phyloP scores from a whole-genome alignment of 2,113 vertebrate genomes.

The Prietella phreatophila region DNA sequence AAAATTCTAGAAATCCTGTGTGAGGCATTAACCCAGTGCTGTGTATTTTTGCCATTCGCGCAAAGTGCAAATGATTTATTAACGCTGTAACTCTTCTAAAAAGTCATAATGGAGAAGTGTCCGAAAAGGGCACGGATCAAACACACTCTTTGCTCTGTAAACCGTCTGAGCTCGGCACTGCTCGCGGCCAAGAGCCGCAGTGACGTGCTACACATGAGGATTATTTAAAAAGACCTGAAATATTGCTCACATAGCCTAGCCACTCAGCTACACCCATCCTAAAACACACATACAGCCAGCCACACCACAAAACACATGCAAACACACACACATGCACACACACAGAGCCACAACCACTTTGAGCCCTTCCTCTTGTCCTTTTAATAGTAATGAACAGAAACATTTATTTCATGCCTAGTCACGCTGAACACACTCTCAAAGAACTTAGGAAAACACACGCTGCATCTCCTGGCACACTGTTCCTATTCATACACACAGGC shows the following conservation, averaged over 20 bases:
- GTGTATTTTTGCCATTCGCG: not conserved
- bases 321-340: conserved; percentile 8
- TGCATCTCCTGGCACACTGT: conserved; percentile 34
- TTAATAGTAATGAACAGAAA: conserved; percentile 46
- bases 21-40: not conserved
- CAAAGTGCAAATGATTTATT: conserved; percentile 5
- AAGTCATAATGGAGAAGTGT: conserved; percentile 18
- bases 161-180: not conserved
- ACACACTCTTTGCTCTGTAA: conserved; percentile 29
- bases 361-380: conserved; percentile 31
- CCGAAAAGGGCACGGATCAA: conserved; percentile 21
- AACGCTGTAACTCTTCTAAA: not conserved
- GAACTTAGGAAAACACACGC: conserved; percentile 41
- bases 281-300: conserved; percentile 11
- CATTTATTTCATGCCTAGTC: conserved; percentile 44
- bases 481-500: conserved; percentile 24
- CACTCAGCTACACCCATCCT: conserved; percentile 42
- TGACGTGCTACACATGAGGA: conserved; percentile 12
- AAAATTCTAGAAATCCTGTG: not conserved
- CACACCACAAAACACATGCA: conserved; percentile 21
- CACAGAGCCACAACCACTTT: conserved; percentile 6
- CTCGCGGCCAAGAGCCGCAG: conserved; percentile 29
- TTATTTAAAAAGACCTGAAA: conserved; percentile 35
- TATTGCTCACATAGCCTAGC: conserved; percentile 31
- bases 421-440: conserved; percentile 41